Percentiles rank a stretch among this genome's conserved stretches.
Evolutionary conservation across 2,888 invertebrate genomes (phyloP).

Genomic region (Phyllotreta striolata): DNA sequence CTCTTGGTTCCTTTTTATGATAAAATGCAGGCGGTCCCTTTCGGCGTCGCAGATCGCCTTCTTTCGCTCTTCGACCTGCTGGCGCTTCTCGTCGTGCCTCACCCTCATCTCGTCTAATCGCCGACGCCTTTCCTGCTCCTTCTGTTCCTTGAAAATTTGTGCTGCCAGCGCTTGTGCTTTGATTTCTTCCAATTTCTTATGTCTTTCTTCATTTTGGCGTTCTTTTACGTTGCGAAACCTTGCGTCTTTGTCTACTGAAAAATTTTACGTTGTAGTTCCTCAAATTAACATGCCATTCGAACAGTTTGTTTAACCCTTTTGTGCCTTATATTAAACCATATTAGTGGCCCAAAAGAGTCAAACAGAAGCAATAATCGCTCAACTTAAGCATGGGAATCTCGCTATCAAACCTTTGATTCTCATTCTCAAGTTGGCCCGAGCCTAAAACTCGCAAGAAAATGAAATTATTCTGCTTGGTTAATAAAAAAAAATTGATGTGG

Average conservation of each 20-base stretch:
- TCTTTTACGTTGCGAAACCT: slow-evolving; percentile 81
- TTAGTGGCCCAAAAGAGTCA: no score
- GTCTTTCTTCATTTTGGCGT: slow-evolving; percentile 88
- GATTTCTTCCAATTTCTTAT: slow-evolving; percentile 87
- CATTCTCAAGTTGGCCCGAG: no score
- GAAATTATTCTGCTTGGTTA: no score
- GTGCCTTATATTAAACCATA: not conserved
- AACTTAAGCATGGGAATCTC: no score
- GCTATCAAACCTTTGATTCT: no score
- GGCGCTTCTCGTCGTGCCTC: slow-evolving; percentile 76
- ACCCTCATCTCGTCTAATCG: slow-evolving; percentile 84
- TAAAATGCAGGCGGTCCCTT: slow-evolving; percentile 84
- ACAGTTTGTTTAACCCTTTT: not conserved
- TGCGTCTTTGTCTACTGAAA: slow-evolving; percentile 67
- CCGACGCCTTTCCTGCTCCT: slow-evolving; percentile 83
- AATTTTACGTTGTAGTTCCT: slow-evolving; percentile 33
- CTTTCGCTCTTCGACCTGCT: slow-evolving; percentile 86
- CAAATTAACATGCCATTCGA: not conserved
- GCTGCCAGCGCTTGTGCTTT: slow-evolving; percentile 88
- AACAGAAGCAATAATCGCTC: no score
- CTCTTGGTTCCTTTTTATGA: slow-evolving; percentile 79
- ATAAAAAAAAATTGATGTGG: no score
- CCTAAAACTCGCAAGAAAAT: no score
- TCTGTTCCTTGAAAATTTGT: slow-evolving; percentile 88
- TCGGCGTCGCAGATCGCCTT: slow-evolving; percentile 90